Base-by-base conservation (phyloP, 2,113 vertebrate genomes). In the Onychostoma macrolepis region DNA sequence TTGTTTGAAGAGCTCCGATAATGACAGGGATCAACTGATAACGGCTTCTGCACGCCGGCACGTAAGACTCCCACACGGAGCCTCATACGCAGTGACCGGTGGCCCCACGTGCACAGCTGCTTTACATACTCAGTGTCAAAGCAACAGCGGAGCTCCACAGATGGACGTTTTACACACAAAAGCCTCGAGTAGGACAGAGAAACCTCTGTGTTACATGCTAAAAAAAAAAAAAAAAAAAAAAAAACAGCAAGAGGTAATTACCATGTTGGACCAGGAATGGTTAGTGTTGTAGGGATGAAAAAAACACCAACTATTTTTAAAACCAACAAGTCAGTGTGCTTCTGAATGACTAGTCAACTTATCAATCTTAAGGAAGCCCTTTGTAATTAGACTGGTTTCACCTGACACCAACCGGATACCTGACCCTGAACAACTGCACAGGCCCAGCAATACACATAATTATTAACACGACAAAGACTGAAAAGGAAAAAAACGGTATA, bases 21-120 rank as follows among this genome's bases (percentile, higher is more conserved):
- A 95, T 94, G 94, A 94, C 92, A 92, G 92, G 94, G 93, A 93
- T 94, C 93, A 94, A 92, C 90, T 93, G 91, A 94, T 94, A 94
- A 93, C 19, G 43, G 63, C 81, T 83, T 71, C 81, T 71, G 63
- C 61, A 48, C n/a, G 80, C 58, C 38, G 28, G 61, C 72, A 82
- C 15, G n/a, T 38, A 80, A 67, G 63, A 69, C 61, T 36, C 30
- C 63, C 72, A 85, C 33, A 2, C 33, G 12, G 36, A 63, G n/a
- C 30, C 71, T 41, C n/a, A 9, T 26, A 33, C 24, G 26, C 79
- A 65, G 38, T 48, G 36, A 28, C 80, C 9, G 38, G 36, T n/a
- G 56, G 61, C n/a, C 38, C 58, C 56, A 65, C n/a, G 26, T 33
- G 63, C 43, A 33, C 81, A 50, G 63, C 63, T 50, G 81, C 80